A percentile compares a stretch with the other conserved stretches of the same genome.
These are phyloP conservation scores for Palaemon carinicauda DNA, from an alignment of 1,140 invertebrate species.

Conservation along the genomic window DNA sequence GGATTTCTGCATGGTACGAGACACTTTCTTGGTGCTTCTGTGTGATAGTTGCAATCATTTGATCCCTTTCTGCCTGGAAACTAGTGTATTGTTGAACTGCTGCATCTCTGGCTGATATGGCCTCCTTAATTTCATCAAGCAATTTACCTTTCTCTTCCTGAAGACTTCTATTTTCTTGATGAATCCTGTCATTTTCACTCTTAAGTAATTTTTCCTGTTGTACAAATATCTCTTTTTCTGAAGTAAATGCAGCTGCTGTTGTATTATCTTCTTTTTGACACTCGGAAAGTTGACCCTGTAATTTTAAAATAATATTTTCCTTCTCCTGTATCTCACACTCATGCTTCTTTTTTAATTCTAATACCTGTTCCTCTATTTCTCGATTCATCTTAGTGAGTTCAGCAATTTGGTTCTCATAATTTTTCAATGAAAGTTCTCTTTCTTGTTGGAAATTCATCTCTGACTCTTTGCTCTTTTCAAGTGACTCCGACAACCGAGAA, in stretches of 20 bases:
- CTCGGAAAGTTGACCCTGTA: not conserved
- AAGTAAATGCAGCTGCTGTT: not conserved
- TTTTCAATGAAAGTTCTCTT: no score
- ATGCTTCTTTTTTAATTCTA: not conserved
- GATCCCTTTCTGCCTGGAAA: conserved; percentile 72
- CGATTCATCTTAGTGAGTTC: no score
- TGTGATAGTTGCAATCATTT: conserved; percentile 78
- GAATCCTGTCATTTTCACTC: not conserved
- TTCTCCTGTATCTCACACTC: not conserved
- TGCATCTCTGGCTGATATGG: not conserved
- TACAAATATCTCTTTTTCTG: not conserved
- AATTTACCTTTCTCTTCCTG: conserved; percentile 7
- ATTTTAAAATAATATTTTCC: not conserved
- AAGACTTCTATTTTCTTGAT: conserved; percentile 5
- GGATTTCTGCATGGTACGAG: conserved; percentile 83
- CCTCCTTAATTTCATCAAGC: not conserved
- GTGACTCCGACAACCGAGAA: no score
- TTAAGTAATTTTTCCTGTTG: not conserved
- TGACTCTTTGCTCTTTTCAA: no score
- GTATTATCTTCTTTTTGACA: not conserved
- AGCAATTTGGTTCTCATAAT: no score
- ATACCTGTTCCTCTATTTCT: no score
- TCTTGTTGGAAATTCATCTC: no score
- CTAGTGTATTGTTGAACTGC: conserved; percentile 60
- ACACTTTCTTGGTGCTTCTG: conserved; percentile 84